Base-by-base conservation (phyloP, 2,113 vertebrate genomes). In the Perccottus glenii region DNA sequence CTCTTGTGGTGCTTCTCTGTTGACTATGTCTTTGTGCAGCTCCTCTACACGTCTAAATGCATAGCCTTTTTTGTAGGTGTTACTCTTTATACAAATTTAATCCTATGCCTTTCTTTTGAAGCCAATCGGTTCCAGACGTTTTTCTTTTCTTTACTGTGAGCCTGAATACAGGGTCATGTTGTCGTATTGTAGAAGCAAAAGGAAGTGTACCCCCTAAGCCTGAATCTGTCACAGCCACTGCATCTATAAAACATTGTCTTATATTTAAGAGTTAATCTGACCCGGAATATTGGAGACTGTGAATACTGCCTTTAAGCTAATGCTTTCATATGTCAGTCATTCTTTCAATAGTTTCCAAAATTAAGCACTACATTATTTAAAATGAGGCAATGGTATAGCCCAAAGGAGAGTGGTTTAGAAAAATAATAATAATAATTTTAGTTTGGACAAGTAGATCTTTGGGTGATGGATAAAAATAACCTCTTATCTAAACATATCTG, bases 71-170 rank as follows among this genome's bases (percentile, higher is more conserved):
- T 64, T 59, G 64, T 64, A 67, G 64, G 70, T 78, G 70, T 80
- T 77, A 76, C n/a, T 61, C 53, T 60, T 79, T 69, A 64, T 73
- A 61, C 11, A 1, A 60, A 71, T 70, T 61, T 80, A 82, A 80
- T 80, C 76, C 73, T 19, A 27, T 15, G 47, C 74, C 66, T 70
- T 61, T 55, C 46, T 40, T 57, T 55, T 80, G 74, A 70, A 75
- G 35, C 64, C 73, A 73, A 19, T 73, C 64, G 64, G 78, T 73
- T 77, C 55, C 73, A 70, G 45, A 47, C 43, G 47, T 51, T 70
- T 73, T 67, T 15, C 72, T 69, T 27, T 44, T 71, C 67, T 48
- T 63, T 52, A 40, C 9, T 0, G 10, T 35, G 64, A 72, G 38
- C 67, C 66, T 72, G 67, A 75, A 75, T 61, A 50, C 0, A 2